Percentiles rank a stretch among this genome's conserved stretches.
Conservation (phyloP, 2,797 vertebrate genomes). For the Anas acuta region DNA sequence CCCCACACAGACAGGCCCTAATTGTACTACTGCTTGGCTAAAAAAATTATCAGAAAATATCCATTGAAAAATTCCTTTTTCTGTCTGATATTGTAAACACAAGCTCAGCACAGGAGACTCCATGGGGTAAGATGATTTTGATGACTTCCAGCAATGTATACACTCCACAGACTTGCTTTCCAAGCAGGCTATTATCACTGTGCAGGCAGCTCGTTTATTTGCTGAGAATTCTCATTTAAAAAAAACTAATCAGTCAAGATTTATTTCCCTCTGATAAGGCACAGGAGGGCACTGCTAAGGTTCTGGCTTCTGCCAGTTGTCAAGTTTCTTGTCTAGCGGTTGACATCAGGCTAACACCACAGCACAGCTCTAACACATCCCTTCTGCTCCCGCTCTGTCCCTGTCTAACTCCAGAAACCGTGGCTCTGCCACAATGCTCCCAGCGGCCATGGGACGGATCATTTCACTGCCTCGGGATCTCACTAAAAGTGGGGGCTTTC, state of each 20-base stretch:
- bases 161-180: not conserved
- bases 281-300: slow-evolving; percentile 32
- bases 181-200: slow-evolving; percentile 32
- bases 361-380: not conserved
- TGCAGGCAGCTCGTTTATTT: slow-evolving; percentile 41
- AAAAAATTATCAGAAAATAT: not conserved
- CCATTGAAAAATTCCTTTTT: slow-evolving; percentile 29
- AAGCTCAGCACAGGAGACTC: slow-evolving; percentile 32
- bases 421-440: not conserved
- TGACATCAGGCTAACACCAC: not conserved
- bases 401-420: not conserved
- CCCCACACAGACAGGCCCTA: not conserved
- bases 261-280: slow-evolving; percentile 46
- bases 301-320: slow-evolving; percentile 27
- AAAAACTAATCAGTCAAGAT: slow-evolving; percentile 29
- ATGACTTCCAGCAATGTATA: slow-evolving; percentile 44
- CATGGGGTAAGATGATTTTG: slow-evolving; percentile 29
- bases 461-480: not conserved
- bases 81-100: slow-evolving; percentile 19
- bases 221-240: slow-evolving; percentile 30
- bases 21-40: not conserved
- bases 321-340: not conserved
- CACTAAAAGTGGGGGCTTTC: not conserved
- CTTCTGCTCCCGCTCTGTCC: not conserved
- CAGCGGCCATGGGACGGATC: not conserved